phyloP scores from a whole-genome alignment of 2,797 vertebrate genomes.

The Falco peregrinus region DNA sequence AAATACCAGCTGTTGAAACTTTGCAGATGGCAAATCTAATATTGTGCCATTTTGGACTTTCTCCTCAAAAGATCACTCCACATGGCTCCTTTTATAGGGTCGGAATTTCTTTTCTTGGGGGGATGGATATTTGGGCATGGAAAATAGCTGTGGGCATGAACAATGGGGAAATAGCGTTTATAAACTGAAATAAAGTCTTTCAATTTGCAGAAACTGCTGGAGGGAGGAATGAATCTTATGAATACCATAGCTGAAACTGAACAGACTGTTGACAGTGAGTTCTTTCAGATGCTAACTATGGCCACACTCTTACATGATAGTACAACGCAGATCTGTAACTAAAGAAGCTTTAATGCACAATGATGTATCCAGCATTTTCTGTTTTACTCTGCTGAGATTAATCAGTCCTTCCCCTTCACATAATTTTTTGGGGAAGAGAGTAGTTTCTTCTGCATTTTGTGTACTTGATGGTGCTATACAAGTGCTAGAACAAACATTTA shows the following conservation, averaged over 20 bases:
- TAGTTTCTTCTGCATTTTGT: background rate
- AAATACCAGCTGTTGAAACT: background rate
- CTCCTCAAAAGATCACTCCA: conserved; percentile 6
- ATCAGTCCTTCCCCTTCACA: background rate
- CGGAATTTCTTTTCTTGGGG: background rate
- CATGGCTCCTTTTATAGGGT: background rate
- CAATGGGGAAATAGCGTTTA: conserved; percentile 13
- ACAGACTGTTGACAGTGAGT: background rate
- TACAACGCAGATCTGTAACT: background rate
- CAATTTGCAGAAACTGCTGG: conserved; percentile 43
- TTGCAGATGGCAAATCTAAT: background rate
- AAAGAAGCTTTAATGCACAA: background rate
- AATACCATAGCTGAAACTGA: background rate
- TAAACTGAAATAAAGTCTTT: conserved; percentile 32
- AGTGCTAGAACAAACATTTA: background rate
- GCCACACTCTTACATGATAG: background rate
- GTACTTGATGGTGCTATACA: background rate
- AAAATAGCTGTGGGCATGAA: conserved; percentile 34
- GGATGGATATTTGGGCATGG: background rate
- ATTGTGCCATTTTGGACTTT: background rate
- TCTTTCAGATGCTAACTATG: background rate
- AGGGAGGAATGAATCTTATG: background rate
- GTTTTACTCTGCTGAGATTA: background rate
- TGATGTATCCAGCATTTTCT: background rate
- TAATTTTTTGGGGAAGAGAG: background rate